phyloP scores from a whole-genome alignment of 2,113 vertebrate genomes.

The Mustela lutreola region DNA sequence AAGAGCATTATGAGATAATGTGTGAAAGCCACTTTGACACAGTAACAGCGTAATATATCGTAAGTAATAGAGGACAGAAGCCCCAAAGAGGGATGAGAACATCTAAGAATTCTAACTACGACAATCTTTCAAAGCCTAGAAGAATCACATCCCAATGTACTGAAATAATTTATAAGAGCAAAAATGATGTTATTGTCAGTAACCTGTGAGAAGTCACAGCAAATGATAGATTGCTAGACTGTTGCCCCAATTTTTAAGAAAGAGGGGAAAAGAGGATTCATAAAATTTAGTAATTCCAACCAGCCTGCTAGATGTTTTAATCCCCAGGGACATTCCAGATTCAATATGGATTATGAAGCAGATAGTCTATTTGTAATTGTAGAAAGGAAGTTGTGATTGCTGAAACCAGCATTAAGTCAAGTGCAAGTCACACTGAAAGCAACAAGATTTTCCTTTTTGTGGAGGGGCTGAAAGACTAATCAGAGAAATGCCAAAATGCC shows the following conservation, averaged over 20 bases:
- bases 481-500: not conserved
- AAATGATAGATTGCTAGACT: not conserved
- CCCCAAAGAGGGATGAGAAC: not conserved
- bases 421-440: conserved; percentile 3
- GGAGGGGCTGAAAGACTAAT: not conserved
- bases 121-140: not conserved
- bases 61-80: not conserved
- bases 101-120: conserved; percentile 16
- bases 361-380: not conserved
- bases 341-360: not conserved
- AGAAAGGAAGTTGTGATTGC: conserved; percentile 21
- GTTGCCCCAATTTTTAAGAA: not conserved
- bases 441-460: not conserved
- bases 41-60: not conserved
- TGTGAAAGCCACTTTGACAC: not conserved
- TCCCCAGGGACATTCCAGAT: not conserved
- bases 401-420: conserved; percentile 42
- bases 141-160: not conserved
- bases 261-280: not conserved
- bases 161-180: not conserved
- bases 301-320: not conserved
- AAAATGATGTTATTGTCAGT: not conserved
- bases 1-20: not conserved
- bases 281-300: not conserved
- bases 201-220: not conserved